A percentile compares a stretch with the other conserved stretches of the same genome.
These are phyloP conservation scores for Coracopsis vasa DNA, from an alignment of 2,113 vertebrate species.

Conservation along the genomic window DNA sequence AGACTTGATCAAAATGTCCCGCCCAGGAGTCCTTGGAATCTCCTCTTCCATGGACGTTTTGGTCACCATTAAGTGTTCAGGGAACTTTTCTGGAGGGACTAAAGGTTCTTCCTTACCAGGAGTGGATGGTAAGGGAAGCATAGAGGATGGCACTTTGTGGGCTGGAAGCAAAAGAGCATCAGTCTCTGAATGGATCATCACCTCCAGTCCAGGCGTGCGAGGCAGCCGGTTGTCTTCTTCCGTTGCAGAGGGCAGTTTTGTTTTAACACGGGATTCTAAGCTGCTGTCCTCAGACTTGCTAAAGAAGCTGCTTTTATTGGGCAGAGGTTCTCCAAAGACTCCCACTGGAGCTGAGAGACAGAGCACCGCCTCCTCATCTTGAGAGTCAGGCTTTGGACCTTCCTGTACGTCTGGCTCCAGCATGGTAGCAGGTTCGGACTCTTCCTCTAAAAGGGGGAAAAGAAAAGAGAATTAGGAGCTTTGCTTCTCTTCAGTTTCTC, in stretches of 20 bases:
- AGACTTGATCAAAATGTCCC: conserved; percentile 81
- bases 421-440: conserved; percentile 35
- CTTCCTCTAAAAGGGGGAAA: conserved; percentile 62
- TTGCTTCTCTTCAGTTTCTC: background rate
- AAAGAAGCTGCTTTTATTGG: conserved; percentile 44
- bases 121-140: conserved; percentile 76
- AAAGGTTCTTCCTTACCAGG: conserved; percentile 69
- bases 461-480: conserved; percentile 1
- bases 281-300: conserved; percentile 66
- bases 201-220: conserved; percentile 72
- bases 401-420: conserved; percentile 64
- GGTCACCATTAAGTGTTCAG: conserved; percentile 53
- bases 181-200: conserved; percentile 63
- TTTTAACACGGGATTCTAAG: conserved; percentile 71
- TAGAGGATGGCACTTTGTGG: conserved; percentile 68
- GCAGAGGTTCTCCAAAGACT: conserved; percentile 55
- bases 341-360: conserved; percentile 75
- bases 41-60: conserved; percentile 86
- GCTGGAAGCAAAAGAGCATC: conserved; percentile 50
- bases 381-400: conserved; percentile 65
- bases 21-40: conserved; percentile 88
- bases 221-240: conserved; percentile 77
- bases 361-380: conserved; percentile 58
- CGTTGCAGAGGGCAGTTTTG: conserved; percentile 6
- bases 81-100: conserved; percentile 65